Conservation (phyloP, 1,140 invertebrate genomes). For the Triops longicaudatus region DNA sequence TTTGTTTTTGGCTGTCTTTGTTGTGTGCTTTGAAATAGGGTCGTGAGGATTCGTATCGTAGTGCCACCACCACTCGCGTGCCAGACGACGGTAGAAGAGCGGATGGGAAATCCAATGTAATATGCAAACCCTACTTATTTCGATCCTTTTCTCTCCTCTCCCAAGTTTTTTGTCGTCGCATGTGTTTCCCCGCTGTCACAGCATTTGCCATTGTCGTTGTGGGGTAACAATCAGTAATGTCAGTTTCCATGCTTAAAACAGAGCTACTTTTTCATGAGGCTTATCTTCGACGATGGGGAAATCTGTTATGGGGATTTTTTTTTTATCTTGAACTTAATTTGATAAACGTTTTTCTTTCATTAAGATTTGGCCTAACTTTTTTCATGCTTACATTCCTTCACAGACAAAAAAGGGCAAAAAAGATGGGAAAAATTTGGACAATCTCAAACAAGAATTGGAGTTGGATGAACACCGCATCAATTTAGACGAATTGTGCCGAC, state of each 20-base stretch:
- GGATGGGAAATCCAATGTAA: constrained; percentile 83
- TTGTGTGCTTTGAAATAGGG: constrained; percentile 54
- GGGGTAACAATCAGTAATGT: not conserved
- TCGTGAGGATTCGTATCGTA: constrained; percentile 85
- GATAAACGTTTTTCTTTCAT: not conserved
- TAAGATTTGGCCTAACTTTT: not conserved
- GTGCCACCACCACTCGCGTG: constrained; percentile 75
- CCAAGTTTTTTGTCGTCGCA: not conserved
- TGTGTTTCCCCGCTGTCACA: not conserved
- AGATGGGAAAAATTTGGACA: constrained; percentile 38
- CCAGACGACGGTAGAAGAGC: constrained; percentile 89
- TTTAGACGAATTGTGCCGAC: constrained; percentile 46
- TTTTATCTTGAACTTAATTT: not conserved
- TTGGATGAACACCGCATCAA: constrained; percentile 52
- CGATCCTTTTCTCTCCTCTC: not conserved
- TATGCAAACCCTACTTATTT: constrained; percentile 8
- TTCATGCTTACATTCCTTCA: not conserved
- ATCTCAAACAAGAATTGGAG: constrained; percentile 48
- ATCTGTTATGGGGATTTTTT: not conserved
- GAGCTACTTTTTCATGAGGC: not conserved
- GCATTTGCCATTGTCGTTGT: not conserved
- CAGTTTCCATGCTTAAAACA: not conserved
- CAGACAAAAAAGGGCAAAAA: not conserved
- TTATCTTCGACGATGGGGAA: not conserved
- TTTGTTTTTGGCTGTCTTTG: not conserved